Base-by-base conservation (phyloP, 2,797 vertebrate species). In the Ara ararauna region DNA sequence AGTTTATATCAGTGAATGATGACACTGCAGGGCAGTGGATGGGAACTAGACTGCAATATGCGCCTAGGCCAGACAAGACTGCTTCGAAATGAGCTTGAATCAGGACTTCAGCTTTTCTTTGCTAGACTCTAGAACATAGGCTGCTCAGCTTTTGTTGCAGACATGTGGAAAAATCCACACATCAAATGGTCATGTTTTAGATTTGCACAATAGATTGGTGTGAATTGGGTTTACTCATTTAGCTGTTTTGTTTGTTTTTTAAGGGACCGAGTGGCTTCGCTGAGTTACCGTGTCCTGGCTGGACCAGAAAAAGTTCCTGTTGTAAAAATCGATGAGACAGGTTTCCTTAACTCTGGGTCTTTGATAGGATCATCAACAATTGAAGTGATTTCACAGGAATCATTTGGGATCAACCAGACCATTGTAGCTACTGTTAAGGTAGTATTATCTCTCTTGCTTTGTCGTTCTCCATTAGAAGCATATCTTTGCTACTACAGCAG, bases 321-420 rank as follows among this genome's bases (percentile, higher is more conserved):
- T 1, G 98, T 99, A 61, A 98, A 98, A 64, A 96, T 99, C 1
- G 98, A 99, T 45, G 98, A 98, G 65, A 98, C 98, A 84, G 99
- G 99, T 76, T 95, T 98, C 65, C 98, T 99, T 53, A 97, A 82
- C 4, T 99, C 99, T 1, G 98, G 99, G 7, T 98, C 99, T 13
- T 95, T 98, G 50, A 98, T 98, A 0, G 99, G 99, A 64, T 97
- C 94, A 3, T 98, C 99, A 40, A 98, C 98, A 3, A 94, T 99
- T 19, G 98, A 99, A 97, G 97, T 99, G 87, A 98, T 98, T 82
- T 99, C 99, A 2, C 99, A 99, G 42, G 99, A 99, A 94, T 87
- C 97, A 36, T 99, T 99, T 67, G 99, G 99, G 80, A 98, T 99
- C 98, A 99, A 99, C 98, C 99, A 99, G 94, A 99, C 98, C 32